Base-by-base conservation (phyloP, 2,888 invertebrate species). In the Cephonodes hylas region DNA sequence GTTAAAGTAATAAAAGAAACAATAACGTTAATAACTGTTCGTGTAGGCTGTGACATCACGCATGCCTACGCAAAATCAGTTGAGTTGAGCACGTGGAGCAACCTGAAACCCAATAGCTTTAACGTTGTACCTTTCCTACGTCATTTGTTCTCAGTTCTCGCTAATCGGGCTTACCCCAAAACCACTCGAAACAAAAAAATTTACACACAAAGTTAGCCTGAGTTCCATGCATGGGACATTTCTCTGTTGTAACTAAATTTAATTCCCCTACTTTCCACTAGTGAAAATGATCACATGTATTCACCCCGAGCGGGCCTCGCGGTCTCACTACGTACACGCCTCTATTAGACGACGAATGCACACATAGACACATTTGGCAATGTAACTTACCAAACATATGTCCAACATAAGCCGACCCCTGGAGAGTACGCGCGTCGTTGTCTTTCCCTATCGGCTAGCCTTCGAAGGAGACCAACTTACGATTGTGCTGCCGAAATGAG, bases 281-380 rank as follows among this genome's bases (percentile, higher is more conserved):
- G 60, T 62, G 58, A 62, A 65, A 61, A 63, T 60, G 48, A 63
- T 68, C 66, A 68, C 61, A 59, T 59, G 61, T 64, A 59, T 66
- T 64, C 69, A 72, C 75, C 77, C 72, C 67, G 65, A 66, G 53
- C 58, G 71, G 66, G 77, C 74, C 77, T 70, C 79, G 61, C 67
- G 60, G 57, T 58, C 66, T 70, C 48, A 66, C 68, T 65, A 72
- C 72, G 68, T 57, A 65, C 62, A 15, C 67, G 62, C 48, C 64
- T 65, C 69, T 70, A 69, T 72, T 70, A 67, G 62, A 62, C 63
- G 63, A 60, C 13, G 59, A 61, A 61, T 63, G 62, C 73, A 72
- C 70, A 76, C 70, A 56, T 57, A 61, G 63, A 57, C 61, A 63
- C 63, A 67, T 72, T 72, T 70, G 66, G 70, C 67, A 69, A 66